Conservation (phyloP, 2,888 invertebrate genomes). For the Apotomis capreana region DNA sequence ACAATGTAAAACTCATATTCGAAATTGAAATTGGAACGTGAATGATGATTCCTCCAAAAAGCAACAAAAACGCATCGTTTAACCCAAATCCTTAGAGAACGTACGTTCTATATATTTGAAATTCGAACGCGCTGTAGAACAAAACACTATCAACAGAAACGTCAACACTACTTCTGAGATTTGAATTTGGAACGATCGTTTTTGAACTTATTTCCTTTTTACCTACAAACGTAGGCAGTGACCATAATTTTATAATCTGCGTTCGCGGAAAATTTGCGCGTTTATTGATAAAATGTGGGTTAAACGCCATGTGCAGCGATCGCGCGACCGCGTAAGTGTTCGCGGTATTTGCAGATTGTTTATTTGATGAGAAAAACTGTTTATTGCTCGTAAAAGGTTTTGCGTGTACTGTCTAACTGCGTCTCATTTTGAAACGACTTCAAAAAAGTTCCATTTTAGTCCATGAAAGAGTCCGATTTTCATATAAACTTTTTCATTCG, state of each 20-base stretch:
- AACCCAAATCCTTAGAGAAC: background rate
- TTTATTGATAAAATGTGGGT: conserved; percentile 54
- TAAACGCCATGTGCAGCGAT: conserved; percentile 51
- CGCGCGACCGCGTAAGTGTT: conserved; percentile 38
- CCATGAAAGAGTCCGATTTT: too few relatives aligned
- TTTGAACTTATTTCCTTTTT: background rate
- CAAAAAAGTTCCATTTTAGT: background rate
- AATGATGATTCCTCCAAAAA: too few relatives aligned
- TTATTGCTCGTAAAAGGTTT: conserved; percentile 33
- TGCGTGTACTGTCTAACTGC: conserved; percentile 10
- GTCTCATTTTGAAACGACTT: conserved; percentile 8
- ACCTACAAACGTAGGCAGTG: background rate
- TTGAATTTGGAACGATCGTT: background rate
- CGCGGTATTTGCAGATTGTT: conserved; percentile 33
- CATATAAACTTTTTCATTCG: too few relatives aligned
- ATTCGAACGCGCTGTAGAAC: background rate
- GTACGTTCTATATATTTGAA: background rate
- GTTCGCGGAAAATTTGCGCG: conserved; percentile 48
- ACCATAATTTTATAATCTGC: conserved; percentile 40
- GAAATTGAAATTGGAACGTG: background rate
- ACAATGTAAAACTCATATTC: background rate
- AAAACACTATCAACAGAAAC: background rate
- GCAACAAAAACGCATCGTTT: background rate
- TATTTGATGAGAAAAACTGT: conserved; percentile 29
- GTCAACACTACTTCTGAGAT: background rate